Conservation (phyloP, 2,113 vertebrate species). For the Antigone vipio region DNA sequence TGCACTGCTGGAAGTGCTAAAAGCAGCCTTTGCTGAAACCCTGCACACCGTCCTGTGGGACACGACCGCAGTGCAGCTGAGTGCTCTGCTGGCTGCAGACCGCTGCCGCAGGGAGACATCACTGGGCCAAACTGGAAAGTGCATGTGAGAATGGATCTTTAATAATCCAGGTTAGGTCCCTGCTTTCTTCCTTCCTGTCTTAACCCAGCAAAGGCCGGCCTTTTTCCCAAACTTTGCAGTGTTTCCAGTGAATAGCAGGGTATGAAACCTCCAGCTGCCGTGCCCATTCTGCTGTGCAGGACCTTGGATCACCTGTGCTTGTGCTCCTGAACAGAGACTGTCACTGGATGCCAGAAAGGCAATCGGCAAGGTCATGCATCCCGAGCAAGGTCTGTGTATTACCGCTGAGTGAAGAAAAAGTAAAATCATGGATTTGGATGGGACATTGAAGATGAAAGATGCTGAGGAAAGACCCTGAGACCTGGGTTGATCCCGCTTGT, state of each 20-base stretch:
- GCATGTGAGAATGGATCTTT: background rate
- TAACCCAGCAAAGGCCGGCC: background rate
- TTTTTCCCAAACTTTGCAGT: background rate
- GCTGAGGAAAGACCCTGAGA: background rate
- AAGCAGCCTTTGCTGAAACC: background rate
- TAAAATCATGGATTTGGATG: background rate
- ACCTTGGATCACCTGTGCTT: background rate
- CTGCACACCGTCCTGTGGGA: rapidly evolving
- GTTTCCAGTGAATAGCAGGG: background rate
- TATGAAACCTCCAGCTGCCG: background rate
- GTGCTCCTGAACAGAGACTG: background rate
- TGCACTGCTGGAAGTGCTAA: background rate
- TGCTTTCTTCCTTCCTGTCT: no score
- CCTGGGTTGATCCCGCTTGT: background rate
- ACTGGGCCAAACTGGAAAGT: background rate
- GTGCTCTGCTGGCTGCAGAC: background rate
- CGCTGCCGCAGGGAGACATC: rapidly evolving
- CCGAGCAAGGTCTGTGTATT: background rate
- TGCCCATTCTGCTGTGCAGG: background rate
- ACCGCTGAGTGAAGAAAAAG: background rate
- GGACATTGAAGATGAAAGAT: background rate
- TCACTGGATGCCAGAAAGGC: background rate
- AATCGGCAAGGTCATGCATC: background rate
- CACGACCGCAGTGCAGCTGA: rapidly evolving
- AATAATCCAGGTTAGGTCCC: rapidly evolving